Conservation (phyloP, 2,797 vertebrate species). For the Ceyx erithaca region DNA sequence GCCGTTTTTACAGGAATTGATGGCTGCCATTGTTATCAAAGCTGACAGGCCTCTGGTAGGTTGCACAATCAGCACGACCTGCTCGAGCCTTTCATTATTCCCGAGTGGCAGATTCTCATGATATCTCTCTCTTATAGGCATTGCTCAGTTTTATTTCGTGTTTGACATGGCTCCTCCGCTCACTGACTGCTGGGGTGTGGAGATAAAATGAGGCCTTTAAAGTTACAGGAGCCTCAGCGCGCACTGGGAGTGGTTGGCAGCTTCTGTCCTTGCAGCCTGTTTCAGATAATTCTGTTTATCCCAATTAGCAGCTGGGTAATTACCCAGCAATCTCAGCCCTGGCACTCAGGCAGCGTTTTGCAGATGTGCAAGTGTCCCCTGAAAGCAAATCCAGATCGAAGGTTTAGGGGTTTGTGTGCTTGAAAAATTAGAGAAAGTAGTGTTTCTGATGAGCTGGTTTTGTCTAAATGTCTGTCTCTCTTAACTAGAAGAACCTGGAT, state of each 20-base stretch:
- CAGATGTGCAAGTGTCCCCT: background rate
- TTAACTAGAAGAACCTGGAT: background rate
- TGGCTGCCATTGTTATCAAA: conserved; percentile 75
- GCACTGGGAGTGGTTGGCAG: background rate
- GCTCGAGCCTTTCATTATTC: conserved; percentile 65
- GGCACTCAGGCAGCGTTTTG: background rate
- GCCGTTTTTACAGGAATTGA: conserved; percentile 73
- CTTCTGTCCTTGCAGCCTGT: background rate
- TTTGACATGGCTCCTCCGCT: conserved; percentile 44
- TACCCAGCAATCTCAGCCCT: background rate
- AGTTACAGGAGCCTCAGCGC: background rate
- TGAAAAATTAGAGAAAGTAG: background rate
- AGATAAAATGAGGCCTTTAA: conserved; percentile 49
- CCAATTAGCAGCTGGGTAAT: conserved; percentile 14
- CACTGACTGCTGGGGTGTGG: background rate
- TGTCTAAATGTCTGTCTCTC: background rate
- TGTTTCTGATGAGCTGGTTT: background rate
- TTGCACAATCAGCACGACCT: conserved; percentile 56
- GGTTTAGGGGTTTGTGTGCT: background rate
- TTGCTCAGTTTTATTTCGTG: conserved; percentile 51
- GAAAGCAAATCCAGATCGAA: background rate
- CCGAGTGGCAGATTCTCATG: conserved; percentile 65
- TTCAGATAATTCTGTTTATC: background rate
- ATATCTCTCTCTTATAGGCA: conserved; percentile 64
- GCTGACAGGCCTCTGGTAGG: conserved; percentile 67